Base-by-base conservation (phyloP, 2,113 vertebrate genomes). In the Agapornis roseicollis region DNA sequence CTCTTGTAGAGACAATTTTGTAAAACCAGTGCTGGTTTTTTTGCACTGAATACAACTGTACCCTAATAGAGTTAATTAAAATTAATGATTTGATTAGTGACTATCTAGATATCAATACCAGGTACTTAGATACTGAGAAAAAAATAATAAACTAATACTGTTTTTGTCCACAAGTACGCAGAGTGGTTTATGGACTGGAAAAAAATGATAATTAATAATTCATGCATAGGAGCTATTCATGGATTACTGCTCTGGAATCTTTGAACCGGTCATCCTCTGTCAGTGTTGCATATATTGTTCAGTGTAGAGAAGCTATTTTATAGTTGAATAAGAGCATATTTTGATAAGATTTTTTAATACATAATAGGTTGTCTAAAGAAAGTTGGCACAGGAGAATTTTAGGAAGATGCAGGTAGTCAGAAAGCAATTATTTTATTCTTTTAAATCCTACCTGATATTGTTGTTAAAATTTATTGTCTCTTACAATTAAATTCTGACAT, bases 141-240 rank as follows among this genome's bases (percentile, higher is more conserved):
- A 76, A 90, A 60, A n/a, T 9, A 64, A 37, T 27, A 11, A 85
- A 29, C 35, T 74, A 22, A 46, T 44, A 35, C 29, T 84, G 16
- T 74, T 92, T 86, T 23, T 41, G 41, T 94, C 58, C 29, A 33
- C 20, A 86, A 24, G 31, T 73, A 61, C n/a, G 28, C 58, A 90
- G 74, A 65, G 3, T 84, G 2, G 74, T 94, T 92, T 92, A 46
- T 85, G 49, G 84, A 65, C 16, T 80, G 63, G 25, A 29, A 42
- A 35, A 33, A 31, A 42, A 73, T 64, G 80, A 24, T 2, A 24
- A 61, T 88, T 88, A 88, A 64, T 90, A 92, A 87, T 91, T 92
- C 27, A 72, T 91, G 37, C 17, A n/a, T 33, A 72, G 66, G 17
- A 70, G 23, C 27, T 84, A 28, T 81, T 91, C 2, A 28, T 79